phyloP scores from a whole-genome alignment of 2,113 vertebrate species.

The Macquaria ambigua region DNA sequence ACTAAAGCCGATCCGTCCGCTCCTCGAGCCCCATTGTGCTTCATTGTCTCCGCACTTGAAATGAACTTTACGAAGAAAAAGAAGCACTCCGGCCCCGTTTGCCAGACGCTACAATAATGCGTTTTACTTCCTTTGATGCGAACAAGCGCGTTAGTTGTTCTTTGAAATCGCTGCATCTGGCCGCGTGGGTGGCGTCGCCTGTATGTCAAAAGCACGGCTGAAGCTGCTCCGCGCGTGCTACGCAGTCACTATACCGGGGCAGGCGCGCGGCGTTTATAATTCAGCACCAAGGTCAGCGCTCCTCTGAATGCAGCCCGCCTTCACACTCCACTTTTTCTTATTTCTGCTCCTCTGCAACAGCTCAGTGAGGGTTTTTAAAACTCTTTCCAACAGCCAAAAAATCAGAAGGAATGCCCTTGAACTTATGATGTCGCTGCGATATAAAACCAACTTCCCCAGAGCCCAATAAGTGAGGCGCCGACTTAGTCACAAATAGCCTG shows the following conservation, averaged over 20 bases:
- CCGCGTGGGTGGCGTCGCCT: constrained; percentile 44
- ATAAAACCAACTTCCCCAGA: not conserved
- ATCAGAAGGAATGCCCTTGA: not conserved
- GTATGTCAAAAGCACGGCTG: not conserved
- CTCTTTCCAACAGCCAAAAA: not conserved
- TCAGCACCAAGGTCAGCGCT: constrained; percentile 77
- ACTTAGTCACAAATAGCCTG: not conserved
- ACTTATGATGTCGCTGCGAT: not conserved
- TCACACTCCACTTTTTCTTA: not conserved
- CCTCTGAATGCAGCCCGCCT: not conserved
- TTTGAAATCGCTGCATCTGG: constrained; percentile 28
- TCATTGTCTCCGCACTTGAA: constrained; percentile 2
- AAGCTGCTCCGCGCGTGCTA: not conserved
- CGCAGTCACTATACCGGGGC: not conserved
- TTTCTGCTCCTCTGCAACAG: not conserved
- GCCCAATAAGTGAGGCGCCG: not conserved
- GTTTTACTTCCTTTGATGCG: not conserved
- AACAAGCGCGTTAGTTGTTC: not conserved
- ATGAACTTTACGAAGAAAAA: constrained; percentile 16
- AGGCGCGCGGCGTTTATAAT: not conserved
- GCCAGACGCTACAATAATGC: not conserved
- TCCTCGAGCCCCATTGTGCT: not conserved
- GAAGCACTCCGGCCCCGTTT: not conserved
- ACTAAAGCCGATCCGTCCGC: not conserved
- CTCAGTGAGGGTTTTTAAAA: too few species aligned